phyloP scores from a whole-genome alignment of 2,113 vertebrate species.

The Tyrannus savana region DNA sequence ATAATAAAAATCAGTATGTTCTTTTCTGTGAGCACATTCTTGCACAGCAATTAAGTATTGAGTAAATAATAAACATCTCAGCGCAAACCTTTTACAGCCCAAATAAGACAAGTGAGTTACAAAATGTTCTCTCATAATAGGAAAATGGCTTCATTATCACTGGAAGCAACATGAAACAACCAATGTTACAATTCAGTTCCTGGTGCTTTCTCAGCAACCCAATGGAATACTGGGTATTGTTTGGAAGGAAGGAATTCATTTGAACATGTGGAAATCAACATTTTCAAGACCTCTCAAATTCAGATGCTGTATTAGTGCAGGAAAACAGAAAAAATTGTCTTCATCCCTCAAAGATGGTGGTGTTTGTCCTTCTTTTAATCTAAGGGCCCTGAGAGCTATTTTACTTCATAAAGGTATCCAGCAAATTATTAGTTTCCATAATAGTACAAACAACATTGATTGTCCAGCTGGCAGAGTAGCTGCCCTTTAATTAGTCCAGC shows the following conservation, averaged over 20 bases:
- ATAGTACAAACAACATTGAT: not conserved
- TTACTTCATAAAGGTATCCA: not conserved
- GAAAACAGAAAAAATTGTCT: not conserved
- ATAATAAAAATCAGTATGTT: slow-evolving; percentile 27
- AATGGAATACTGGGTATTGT: not conserved
- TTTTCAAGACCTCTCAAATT: not conserved
- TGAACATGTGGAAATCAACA: not conserved
- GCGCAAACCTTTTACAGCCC: slow-evolving; percentile 51
- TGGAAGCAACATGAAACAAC: not conserved
- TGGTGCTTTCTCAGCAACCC: not conserved
- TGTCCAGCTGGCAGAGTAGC: not conserved
- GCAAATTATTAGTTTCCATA: not conserved
- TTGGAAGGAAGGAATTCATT: not conserved
- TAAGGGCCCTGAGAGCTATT: not conserved
- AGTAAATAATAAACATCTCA: slow-evolving; percentile 63
- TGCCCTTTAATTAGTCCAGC: not conserved
- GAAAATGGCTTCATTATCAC: not conserved
- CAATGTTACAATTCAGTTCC: not conserved
- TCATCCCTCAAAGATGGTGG: not conserved
- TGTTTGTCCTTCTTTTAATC: not conserved
- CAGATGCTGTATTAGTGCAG: not conserved
- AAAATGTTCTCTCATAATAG: not conserved
- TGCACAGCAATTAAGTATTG: slow-evolving; percentile 21
- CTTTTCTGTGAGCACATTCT: not conserved
- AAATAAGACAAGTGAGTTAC: slow-evolving; percentile 55